phyloP scores from a whole-genome alignment of 2,888 invertebrate species.

The Epinotia nisella region DNA sequence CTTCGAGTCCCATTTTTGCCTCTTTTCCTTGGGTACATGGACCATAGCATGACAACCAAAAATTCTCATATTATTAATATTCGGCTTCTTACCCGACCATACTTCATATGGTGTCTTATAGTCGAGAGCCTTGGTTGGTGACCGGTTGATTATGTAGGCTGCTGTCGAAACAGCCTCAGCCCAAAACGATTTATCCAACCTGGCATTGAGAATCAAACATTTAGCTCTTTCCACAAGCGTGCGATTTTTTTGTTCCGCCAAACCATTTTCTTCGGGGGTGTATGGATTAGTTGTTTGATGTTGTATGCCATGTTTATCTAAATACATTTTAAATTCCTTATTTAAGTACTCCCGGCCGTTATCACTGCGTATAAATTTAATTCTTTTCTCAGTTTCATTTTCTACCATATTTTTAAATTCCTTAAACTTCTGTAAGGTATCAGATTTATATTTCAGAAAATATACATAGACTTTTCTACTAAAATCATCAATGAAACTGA shows the following conservation, averaged over 20 bases:
- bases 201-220: too few relatives aligned
- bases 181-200: too few relatives aligned
- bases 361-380: not conserved
- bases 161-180: not conserved
- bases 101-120: too few relatives aligned
- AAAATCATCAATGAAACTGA: slow-evolving; percentile 9
- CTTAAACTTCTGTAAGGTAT: slow-evolving; percentile 3
- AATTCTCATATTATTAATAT: too few relatives aligned
- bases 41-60: too few relatives aligned
- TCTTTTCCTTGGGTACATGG: too few relatives aligned
- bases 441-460: not conserved
- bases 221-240: too few relatives aligned
- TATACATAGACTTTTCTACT: slow-evolving; percentile 5
- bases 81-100: too few relatives aligned
- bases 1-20: too few relatives aligned
- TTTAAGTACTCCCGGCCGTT: not conserved
- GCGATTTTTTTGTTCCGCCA: not conserved
- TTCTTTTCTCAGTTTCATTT: not conserved
- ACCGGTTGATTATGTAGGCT: too few relatives aligned
- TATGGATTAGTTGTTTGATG: not conserved
- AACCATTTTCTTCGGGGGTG: not conserved
- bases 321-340: not conserved
- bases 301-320: not conserved
- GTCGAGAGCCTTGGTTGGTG: too few relatives aligned
- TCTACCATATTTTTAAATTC: not conserved